Evolutionary conservation across 2,113 vertebrate species (phyloP).

Genomic region (Chascanopsetta lugubris): DNA sequence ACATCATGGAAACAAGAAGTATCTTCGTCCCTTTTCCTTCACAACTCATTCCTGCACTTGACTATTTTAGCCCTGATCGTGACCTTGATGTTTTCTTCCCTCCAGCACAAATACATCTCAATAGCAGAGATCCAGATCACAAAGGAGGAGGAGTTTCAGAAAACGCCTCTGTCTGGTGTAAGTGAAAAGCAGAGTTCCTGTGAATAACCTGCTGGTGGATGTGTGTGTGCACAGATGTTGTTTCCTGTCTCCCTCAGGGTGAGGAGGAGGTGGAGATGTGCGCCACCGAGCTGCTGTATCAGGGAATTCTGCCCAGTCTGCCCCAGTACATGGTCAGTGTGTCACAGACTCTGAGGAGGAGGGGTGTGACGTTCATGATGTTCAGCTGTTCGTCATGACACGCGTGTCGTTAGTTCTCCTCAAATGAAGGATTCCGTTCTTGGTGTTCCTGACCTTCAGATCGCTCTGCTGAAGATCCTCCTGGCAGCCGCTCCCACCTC

Average conservation of each 20-base stretch:
- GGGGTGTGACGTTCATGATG: no score
- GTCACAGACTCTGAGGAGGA: not conserved
- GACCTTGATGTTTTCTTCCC: slow-evolving; percentile 4
- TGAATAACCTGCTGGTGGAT: no score
- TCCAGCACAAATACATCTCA: slow-evolving; percentile 95
- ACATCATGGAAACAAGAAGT: no score
- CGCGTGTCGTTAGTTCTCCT: no score
- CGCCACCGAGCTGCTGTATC: slow-evolving; percentile 92
- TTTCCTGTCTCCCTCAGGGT: slow-evolving; percentile 79
- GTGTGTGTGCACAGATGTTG: not conserved
- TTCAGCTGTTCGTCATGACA: no score
- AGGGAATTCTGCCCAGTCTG: slow-evolving; percentile 95
- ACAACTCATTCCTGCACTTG: no score
- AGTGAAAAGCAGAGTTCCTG: slow-evolving; percentile 64
- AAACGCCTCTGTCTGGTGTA: slow-evolving; percentile 94
- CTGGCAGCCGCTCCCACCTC: slow-evolving; percentile 97
- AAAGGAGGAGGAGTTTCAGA: slow-evolving; percentile 94
- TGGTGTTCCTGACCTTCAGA: slow-evolving; percentile 74
- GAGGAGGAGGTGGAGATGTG: slow-evolving; percentile 95
- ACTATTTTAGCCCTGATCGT: no score
- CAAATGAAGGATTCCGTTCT: no score
- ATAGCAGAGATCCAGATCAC: slow-evolving; percentile 93
- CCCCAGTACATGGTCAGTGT: slow-evolving; percentile 97
- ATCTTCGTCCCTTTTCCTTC: no score
- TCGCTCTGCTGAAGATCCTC: slow-evolving; percentile 96